Evolutionary conservation across 2,888 invertebrate species (phyloP), one percentile per base, ranked within the genome.

Genomic region (Pecten maximus): DNA sequence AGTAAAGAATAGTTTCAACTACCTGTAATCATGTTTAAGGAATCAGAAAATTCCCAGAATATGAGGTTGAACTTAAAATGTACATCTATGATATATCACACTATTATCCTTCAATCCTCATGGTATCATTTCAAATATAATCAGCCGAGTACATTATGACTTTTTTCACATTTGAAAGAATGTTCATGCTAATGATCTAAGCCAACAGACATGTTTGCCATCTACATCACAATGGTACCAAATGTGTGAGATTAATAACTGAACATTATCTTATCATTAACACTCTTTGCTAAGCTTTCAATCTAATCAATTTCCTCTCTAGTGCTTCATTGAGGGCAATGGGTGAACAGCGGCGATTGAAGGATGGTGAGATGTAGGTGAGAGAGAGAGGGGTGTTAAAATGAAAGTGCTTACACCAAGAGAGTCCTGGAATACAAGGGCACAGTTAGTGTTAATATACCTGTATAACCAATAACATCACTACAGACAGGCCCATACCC

Each of bases 341-440:
- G 54, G n/a, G 54, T 54, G 23, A 19, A 54, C 54, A 74, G 74
- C 28, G 19, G 74, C 6, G 35, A 28, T 28, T 28, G 74, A 35
- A 35, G 74, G 8, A 54, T 19, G n/a, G 74, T 74, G 74, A 74
- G 74, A 35, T 74, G 74, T 54, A n/a, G 54, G 54, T 54, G 54
- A 54, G 74, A 74, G 35, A 35, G 8, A 74, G 74, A 74, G 28
- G 60, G 74, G 74, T 74, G 74, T 74, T 35, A 74, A 74, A 28
- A 74, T 6, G 74, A 35, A 74, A 74, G 74, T 74, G 74, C 74
- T 74, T 74, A 74, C 74, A 74, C 74, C 74, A 74, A 28, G 4
- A 23, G 74, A 1, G 12, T 74, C 74, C 74, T 74, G 74, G 28
- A 74, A 74, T 74, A 74, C 74, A 74, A 74, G 74, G 74, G 28